Evolutionary conservation across 2,797 vertebrate genomes (phyloP).

Genomic region (Semotilus atromaculatus): DNA sequence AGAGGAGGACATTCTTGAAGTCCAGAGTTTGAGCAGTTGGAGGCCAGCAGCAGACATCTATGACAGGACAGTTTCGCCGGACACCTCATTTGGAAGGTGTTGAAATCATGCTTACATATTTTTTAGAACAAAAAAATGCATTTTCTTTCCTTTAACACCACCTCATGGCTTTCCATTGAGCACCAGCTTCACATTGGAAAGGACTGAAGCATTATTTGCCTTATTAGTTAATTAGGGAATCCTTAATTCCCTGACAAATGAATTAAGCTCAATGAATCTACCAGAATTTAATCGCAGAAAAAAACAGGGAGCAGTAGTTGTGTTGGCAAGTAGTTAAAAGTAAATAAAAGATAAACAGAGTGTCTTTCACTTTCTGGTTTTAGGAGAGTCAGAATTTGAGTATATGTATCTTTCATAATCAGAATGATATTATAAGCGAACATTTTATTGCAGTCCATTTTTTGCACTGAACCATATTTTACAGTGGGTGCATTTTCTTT

Average conservation of each 20-base stretch:
- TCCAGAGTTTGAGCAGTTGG: constrained; percentile 57
- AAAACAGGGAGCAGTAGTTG: neutral
- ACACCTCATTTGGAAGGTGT: constrained; percentile 12
- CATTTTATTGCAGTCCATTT: neutral
- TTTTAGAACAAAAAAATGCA: neutral
- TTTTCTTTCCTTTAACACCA: neutral
- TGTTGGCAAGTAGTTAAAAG: neutral
- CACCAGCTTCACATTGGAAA: neutral
- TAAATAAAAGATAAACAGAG: neutral
- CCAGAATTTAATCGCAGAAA: constrained; percentile 1
- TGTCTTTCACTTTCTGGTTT: neutral
- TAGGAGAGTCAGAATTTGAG: neutral
- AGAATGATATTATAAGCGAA: neutral
- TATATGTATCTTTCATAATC: neutral
- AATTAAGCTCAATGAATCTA: too few relatives aligned
- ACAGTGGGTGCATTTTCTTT: neutral
- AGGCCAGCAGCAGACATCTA: constrained; percentile 46
- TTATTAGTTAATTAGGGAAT: constrained; percentile 3
- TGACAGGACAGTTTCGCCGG: neutral
- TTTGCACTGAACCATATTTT: neutral
- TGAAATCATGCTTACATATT: neutral
- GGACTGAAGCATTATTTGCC: neutral
- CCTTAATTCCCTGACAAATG: constrained; percentile 38
- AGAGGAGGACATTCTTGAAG: constrained; percentile 59
- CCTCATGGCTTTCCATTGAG: neutral